A percentile compares a stretch with the other conserved stretches of the same genome.
Conservation (phyloP, 2,797 vertebrate species). For the Eleutherodactylus coqui region DNA sequence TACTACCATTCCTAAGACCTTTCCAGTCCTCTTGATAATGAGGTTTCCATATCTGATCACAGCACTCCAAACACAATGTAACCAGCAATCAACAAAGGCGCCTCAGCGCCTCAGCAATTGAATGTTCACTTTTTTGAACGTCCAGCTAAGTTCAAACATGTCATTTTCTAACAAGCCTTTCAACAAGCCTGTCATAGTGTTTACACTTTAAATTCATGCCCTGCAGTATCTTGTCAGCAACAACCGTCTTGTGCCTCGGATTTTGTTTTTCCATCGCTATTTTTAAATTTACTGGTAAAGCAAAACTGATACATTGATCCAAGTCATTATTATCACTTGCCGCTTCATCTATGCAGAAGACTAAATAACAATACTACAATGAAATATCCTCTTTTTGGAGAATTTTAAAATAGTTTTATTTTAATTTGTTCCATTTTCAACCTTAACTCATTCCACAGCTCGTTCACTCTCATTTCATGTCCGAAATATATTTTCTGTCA, state of each 20-base stretch:
- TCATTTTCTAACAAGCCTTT: constrained; percentile 53
- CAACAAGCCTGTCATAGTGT: constrained; percentile 48
- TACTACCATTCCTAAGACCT: not conserved
- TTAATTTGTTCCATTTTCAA: not conserved
- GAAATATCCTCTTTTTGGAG: not conserved
- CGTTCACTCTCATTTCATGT: not conserved
- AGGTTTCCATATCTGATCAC: not conserved
- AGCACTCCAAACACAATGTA: not conserved
- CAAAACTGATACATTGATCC: constrained; percentile 1
- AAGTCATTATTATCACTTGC: not conserved
- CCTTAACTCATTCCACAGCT: not conserved
- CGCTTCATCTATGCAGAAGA: not conserved
- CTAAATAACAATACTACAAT: not conserved
- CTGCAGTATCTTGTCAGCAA: constrained; percentile 39
- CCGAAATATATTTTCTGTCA: not conserved
- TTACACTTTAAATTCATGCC: constrained; percentile 56
- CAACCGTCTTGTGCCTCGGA: not conserved
- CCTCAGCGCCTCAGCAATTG: not conserved
- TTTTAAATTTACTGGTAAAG: not conserved
- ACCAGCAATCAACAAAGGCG: not conserved
- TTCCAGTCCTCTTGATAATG: not conserved
- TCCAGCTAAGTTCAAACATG: constrained; percentile 50
- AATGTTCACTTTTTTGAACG: constrained; percentile 19
- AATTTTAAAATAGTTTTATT: not conserved
- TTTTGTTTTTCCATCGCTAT: not conserved